Evolutionary conservation across 2,888 invertebrate species (phyloP), one percentile per base, ranked within the genome.

Genomic region (Acleris cristana): DNA sequence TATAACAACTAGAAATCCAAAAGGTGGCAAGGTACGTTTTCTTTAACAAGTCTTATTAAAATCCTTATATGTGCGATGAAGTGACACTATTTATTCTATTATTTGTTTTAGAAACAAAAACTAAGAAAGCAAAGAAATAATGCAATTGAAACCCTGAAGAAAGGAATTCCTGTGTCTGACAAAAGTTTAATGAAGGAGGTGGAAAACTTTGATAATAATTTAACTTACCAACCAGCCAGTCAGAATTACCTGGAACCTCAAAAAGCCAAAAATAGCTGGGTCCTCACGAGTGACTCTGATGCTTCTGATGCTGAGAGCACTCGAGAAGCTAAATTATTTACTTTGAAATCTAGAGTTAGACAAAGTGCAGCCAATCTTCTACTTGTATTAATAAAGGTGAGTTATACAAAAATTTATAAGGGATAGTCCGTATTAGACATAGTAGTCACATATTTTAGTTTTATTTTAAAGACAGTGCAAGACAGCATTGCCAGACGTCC

Each of bases 211-310:
- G 90, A 89, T 62, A 89, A 86, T 67, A 85, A 78, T 69, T 82
- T 86, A 1, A 84, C 86, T 0, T 93, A 93, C 68, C 88, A 84
- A 69, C 91, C 93, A 1, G 89, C 84, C 1, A 88, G 85, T 64
- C 75, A 78, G 23, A 86, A 87, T 64, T 91, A 84, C 65, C 79
- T 90, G 51, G 90, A 90, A 64, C 81, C 86, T 2, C 82, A 80
- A 59, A 86, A 79, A 65, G 76, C 76, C 12, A 87, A 83, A 62
- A 82, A 82, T 26, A 76, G 74, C 54, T 89, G 87, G 87, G 76
- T 89, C 0, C 78, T 93, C 74, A 95, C 95, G 0, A 95, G 95
- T 74, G 96, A 96, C 76, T 95, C 95, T 0, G 96, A 96, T 79
- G 93, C 94, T 83, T 95, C 95, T 0, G 95, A 95, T 81, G 86